Conservation (phyloP, 2,888 invertebrate genomes). For the Mesorhabditis sp. region DNA sequence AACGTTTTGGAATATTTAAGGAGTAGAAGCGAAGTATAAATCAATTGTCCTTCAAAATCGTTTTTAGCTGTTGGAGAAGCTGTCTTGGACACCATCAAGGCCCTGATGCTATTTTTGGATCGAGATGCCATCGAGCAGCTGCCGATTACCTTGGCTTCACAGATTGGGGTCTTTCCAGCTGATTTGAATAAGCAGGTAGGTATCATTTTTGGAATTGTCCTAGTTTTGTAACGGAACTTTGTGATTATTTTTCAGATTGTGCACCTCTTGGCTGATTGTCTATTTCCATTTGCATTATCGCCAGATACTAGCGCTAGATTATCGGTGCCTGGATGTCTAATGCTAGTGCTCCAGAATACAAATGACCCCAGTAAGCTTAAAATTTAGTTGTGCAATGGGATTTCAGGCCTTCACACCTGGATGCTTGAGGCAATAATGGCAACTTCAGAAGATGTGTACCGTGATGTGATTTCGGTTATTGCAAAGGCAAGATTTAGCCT, state of each 20-base stretch:
- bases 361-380: conserved; percentile 74
- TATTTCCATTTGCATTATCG: conserved; percentile 84
- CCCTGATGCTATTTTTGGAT: conserved; percentile 90
- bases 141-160: conserved; percentile 87
- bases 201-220: no score
- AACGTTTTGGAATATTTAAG: not conserved
- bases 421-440: conserved; percentile 92
- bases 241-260: conserved; percentile 64
- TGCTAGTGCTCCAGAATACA: conserved; percentile 95
- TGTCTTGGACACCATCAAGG: conserved; percentile 85
- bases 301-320: conserved; percentile 43
- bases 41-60: no score
- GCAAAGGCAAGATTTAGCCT: conserved; percentile 9
- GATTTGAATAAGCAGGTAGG: conserved; percentile 78
- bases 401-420: conserved; percentile 86
- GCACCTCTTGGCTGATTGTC: conserved; percentile 87
- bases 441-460: conserved; percentile 78
- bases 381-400: conserved; percentile 6
- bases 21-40: no score
- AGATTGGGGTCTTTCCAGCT: conserved; percentile 84
- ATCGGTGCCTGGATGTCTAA: conserved; percentile 71
- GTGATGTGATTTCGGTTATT: conserved; percentile 24
- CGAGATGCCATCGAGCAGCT: conserved; percentile 91
- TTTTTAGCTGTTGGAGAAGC: conserved; percentile 83
- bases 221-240: no score